A percentile compares a stretch with the other conserved stretches of the same genome.
phyloP scores from a whole-genome alignment of 2,888 invertebrate species.

The Parasteatoda lunata region DNA sequence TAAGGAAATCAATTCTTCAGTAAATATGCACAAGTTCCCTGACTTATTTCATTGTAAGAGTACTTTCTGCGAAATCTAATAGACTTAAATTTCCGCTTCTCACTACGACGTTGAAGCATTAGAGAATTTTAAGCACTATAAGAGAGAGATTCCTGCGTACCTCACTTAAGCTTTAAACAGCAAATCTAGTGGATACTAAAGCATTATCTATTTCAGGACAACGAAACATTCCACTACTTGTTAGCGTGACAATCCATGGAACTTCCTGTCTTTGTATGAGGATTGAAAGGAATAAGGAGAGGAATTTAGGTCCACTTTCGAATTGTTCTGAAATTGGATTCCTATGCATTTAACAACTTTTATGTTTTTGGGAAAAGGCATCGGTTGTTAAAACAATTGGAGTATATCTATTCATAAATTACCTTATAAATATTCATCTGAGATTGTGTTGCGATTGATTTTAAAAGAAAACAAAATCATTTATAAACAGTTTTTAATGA shows the following conservation, averaged over 20 bases:
- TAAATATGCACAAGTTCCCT: background rate
- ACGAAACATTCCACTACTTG: conserved; percentile 20
- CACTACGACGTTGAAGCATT: conserved; percentile 10
- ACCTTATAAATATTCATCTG: too few species aligned
- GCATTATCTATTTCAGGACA: conserved; percentile 8
- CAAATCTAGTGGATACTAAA: conserved; percentile 18
- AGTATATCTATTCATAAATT: too few species aligned
- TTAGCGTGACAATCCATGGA: conserved; percentile 21
- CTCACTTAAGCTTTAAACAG: conserved; percentile 19
- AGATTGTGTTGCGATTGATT: too few species aligned
- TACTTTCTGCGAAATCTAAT: conserved; percentile 17
- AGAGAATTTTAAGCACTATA: conserved; percentile 24
- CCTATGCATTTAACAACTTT: conserved; percentile 12
- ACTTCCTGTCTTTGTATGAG: background rate
- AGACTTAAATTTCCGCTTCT: conserved; percentile 38
- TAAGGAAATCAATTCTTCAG: background rate
- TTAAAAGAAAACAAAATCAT: too few species aligned
- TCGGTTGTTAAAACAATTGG: background rate
- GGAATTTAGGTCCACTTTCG: conserved; percentile 9
- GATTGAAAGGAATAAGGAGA: background rate
- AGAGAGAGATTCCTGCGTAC: conserved; percentile 19
- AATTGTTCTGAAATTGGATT: conserved; percentile 21
- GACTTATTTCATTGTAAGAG: background rate
- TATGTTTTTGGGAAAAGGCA: background rate
- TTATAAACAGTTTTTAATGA: too few species aligned